These are phyloP conservation scores for Limanda limanda DNA, from an alignment of 2,113 vertebrate genomes.

Conservation along the genomic window DNA sequence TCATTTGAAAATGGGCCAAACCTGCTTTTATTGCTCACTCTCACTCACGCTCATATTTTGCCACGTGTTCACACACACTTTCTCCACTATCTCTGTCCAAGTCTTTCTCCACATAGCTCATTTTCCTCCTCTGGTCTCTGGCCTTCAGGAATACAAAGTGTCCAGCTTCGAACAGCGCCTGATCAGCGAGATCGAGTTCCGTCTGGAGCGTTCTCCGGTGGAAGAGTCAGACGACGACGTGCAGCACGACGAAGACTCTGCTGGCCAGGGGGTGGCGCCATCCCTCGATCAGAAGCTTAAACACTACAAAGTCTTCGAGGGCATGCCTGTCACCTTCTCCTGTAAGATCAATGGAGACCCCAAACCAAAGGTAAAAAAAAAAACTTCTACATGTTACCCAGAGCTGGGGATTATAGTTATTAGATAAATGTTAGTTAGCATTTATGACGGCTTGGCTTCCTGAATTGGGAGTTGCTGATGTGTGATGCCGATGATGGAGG, in stretches of 20 bases:
- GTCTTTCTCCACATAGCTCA: background rate
- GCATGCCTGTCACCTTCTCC: slow-evolving; percentile 94
- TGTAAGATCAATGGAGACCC: slow-evolving; percentile 93
- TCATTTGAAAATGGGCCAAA: background rate
- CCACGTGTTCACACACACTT: background rate
- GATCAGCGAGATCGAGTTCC: slow-evolving; percentile 97
- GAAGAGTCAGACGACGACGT: slow-evolving; percentile 94
- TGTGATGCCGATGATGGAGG: slow-evolving; percentile 50
- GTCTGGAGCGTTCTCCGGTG: slow-evolving; percentile 93
- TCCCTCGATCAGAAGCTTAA: slow-evolving; percentile 92
- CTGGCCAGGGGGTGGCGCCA: slow-evolving; percentile 79
- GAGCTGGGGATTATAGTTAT: background rate
- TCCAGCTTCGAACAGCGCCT: slow-evolving; percentile 98
- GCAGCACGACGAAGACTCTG: slow-evolving; percentile 83
- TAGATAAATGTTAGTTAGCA: background rate
- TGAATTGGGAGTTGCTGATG: slow-evolving; percentile 33
- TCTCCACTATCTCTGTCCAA: background rate
- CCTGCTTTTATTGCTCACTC: slow-evolving; percentile 10
- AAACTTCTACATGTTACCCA: slow-evolving; percentile 3
- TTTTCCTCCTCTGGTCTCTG: background rate
- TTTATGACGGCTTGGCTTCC: background rate
- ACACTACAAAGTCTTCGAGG: slow-evolving; percentile 97
- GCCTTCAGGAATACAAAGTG: slow-evolving; percentile 93
- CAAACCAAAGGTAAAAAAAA: slow-evolving; percentile 89
- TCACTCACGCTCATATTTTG: background rate